Base-by-base conservation (phyloP, 2,113 vertebrate species). In the Barnardius zonarius region DNA sequence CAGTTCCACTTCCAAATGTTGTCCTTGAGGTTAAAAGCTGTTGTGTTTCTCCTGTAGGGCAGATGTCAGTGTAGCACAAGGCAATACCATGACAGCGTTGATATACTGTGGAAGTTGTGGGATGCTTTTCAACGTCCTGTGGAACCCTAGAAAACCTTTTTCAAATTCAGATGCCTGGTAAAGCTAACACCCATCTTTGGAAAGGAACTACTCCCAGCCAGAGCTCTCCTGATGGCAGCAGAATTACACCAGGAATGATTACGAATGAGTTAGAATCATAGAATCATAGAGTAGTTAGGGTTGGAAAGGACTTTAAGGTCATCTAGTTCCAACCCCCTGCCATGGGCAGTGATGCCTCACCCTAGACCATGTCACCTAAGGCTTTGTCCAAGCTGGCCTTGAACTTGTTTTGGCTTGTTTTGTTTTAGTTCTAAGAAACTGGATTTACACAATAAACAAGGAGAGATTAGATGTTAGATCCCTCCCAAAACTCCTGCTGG, bases 11-110 rank as follows among this genome's bases (percentile, higher is more conserved):
- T 77, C 33, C 79, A 90, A 74, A 49, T 5, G 15, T 5, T 64
- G 82, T 70, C 88, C 85, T 93, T 92, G 79, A 79, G 41, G 37
- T 78, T 83, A 63, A 86, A 94, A 94, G 68, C 70, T 79, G n/a
- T 27, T 67, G 27, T 68, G n/a, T 44, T 88, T 51, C 77, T 33
- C 30, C 31, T 52, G 41, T 67, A 90, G 70, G 77, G 62, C 62
- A 85, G 63, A 69, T 88, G 72, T 35, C 78, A 90, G 76, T 41
- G 59, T 41, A 74, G 31, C 10, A 20, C 54, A 76, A 95, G 70
- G 96, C 75, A 88, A 86, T 7, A 24, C 3, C 59, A 35, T 12
- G 67, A 44, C 79, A 86, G 25, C 9, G 37, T 43, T 74, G 68
- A 92, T 48, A 46, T 7, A 43, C 63, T 68, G n/a, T n/a, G 43